Percentiles rank a stretch among this genome's conserved stretches.
Evolutionary conservation across 2,113 vertebrate species (phyloP).

Genomic region (Onychostoma macrolepis): DNA sequence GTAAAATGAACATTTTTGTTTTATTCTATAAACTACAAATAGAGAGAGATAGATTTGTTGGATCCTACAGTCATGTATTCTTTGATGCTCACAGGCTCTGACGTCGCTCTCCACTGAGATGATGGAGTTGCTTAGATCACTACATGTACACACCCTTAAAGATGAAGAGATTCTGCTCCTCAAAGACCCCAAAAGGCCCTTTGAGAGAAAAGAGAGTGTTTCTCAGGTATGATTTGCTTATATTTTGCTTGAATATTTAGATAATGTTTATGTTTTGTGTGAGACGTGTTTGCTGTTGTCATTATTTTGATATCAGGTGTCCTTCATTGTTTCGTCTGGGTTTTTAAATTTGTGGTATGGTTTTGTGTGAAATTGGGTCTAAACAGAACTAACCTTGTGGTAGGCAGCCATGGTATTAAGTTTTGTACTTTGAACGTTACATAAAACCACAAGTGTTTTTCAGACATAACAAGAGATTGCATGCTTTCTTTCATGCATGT

Average conservation of each 20-base stretch:
- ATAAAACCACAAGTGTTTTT: slow-evolving; percentile 51
- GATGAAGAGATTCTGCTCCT: slow-evolving; percentile 92
- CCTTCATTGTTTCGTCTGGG: not conserved
- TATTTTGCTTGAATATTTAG: not conserved
- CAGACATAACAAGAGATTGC: slow-evolving; percentile 63
- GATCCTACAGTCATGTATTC: not conserved
- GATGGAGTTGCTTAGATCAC: slow-evolving; percentile 84
- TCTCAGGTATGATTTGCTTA: slow-evolving; percentile 64
- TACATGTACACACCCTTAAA: slow-evolving; percentile 85
- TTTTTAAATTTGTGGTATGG: slow-evolving; percentile 42
- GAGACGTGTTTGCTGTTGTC: slow-evolving; percentile 29
- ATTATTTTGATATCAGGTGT: slow-evolving; percentile 23
- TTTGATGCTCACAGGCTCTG: slow-evolving; percentile 66
- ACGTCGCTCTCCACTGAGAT: slow-evolving; percentile 83
- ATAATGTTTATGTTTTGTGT: slow-evolving; percentile 15
- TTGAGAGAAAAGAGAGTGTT: slow-evolving; percentile 67
- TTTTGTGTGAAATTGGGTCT: slow-evolving; percentile 33
- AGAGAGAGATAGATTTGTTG: not conserved
- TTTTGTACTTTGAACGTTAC: slow-evolving; percentile 48
- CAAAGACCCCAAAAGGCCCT: slow-evolving; percentile 80
- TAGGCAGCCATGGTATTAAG: slow-evolving; percentile 24
- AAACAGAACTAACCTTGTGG: slow-evolving; percentile 50
- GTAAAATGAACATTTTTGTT: too few species aligned
- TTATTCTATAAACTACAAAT: too few species aligned
- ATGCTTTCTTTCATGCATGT: not conserved